Conservation (phyloP, 1,140 invertebrate species). For the Atta colombica region DNA sequence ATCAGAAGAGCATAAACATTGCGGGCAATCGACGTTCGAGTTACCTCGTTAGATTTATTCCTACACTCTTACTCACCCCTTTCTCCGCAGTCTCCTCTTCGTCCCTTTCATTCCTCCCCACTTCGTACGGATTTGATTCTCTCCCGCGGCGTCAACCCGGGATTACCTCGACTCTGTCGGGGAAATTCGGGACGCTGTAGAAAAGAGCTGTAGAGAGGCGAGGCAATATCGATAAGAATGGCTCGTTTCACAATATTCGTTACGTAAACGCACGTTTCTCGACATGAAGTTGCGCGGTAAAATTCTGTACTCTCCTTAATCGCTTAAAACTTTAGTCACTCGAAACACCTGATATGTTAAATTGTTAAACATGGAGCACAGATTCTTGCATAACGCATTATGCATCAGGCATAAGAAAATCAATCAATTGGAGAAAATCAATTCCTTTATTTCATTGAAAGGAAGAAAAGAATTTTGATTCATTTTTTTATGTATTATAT, state of each 20-base stretch:
- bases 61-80: neutral
- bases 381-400: no score
- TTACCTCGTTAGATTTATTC: slow-evolving; percentile 38
- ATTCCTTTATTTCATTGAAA: no score
- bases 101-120: neutral
- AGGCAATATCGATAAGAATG: neutral
- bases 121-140: neutral
- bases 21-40: slow-evolving; percentile 64
- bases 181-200: neutral
- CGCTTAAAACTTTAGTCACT: neutral
- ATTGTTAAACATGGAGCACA: no score
- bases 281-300: neutral
- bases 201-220: neutral
- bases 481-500: no score
- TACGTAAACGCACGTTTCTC: neutral
- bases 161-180: slow-evolving; percentile 8
- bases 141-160: slow-evolving; percentile 20
- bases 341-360: neutral
- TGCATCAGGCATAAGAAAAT: no score
- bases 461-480: no score
- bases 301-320: neutral
- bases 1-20: slow-evolving; percentile 71
- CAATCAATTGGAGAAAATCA: no score
- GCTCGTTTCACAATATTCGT: neutral
- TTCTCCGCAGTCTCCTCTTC: no score